Evolutionary conservation across 2,888 invertebrate species (phyloP), one percentile per base, ranked within the genome.

Genomic region (Petrolisthes cinctipes): DNA sequence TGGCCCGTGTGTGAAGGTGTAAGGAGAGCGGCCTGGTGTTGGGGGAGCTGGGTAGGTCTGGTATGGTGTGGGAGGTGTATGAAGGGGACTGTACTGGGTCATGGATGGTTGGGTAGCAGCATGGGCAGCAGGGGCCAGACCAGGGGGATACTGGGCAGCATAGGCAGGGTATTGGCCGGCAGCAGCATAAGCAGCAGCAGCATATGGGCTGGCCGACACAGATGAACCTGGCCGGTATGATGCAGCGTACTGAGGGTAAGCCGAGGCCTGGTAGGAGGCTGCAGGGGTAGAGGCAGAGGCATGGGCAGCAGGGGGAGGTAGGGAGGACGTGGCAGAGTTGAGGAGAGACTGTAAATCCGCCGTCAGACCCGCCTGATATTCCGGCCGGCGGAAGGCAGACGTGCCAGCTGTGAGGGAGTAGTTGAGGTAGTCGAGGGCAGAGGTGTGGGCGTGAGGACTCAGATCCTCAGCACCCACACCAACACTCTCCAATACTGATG

Each of bases 361-460:
- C 7, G 83, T 78, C 0, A 89, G 73, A 23, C 86, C 56, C 51
- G 89, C 78, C 4, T 85, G 87, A 82, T 85, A 89, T 14, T 90
- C 90, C 2, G 90, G 90, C 14, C 90, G 87, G 23, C 90, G 85
- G 83, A 90, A 90, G 37, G 90, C 90, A n/a, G 87, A 87, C 4
- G 89, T 79, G 37, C 85, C 85, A n/a, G 89, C 82, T 4, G 87
- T 75, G 20, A 90, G 80, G 5, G 90, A 86, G 79, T 90, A 90
- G 71, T 90, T 90, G 20, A 90, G 86, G 82, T 90, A 90, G 78
- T 90, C 90, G 20, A 90, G 84, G 17, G 90, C 89, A 4, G 90
- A 89, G 14, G 85, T 82, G 71, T 90, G 90, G 61, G 85, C 73
- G 71, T 80, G 85, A 17, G 85, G 80, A 57, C 85, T 86, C 17